Percentiles rank a stretch among this genome's conserved stretches.
Evolutionary conservation across 2,797 vertebrate genomes (phyloP).

Genomic region (Limosa lapponica): DNA sequence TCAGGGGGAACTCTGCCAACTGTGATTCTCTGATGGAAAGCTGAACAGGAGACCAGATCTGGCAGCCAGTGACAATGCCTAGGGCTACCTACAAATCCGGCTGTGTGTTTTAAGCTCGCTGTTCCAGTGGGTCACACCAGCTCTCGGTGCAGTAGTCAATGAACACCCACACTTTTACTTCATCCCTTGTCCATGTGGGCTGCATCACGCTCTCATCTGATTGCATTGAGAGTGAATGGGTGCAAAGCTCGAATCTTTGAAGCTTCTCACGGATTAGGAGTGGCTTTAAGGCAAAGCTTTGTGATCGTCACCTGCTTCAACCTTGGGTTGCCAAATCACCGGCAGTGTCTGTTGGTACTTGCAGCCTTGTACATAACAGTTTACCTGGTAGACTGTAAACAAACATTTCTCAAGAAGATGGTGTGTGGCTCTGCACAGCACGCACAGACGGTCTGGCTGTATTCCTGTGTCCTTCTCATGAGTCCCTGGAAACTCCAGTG

Average conservation of each 20-base stretch:
- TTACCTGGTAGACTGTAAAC: background rate
- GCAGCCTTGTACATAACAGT: background rate
- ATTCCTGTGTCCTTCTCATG: background rate
- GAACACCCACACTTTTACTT: background rate
- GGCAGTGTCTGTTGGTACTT: background rate
- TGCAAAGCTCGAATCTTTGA: background rate
- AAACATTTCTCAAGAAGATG: background rate
- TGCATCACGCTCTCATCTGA: background rate
- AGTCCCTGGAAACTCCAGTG: background rate
- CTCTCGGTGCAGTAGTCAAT: background rate
- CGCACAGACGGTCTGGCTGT: background rate
- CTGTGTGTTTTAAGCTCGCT: background rate
- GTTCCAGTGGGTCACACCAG: accelerated
- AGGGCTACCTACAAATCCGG: background rate
- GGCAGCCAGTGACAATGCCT: background rate
- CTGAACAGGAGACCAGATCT: background rate
- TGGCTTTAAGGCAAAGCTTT: background rate
- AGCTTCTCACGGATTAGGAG: background rate
- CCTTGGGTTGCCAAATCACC: background rate
- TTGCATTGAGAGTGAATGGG: background rate
- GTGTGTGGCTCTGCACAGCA: background rate
- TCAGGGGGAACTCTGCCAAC: background rate
- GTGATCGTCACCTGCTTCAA: background rate
- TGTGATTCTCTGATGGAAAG: background rate
- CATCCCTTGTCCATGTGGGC: background rate